A percentile compares a stretch with the other conserved stretches of the same genome.
phyloP scores from a whole-genome alignment of 2,113 vertebrate genomes.

The Meleagris gallopavo region DNA sequence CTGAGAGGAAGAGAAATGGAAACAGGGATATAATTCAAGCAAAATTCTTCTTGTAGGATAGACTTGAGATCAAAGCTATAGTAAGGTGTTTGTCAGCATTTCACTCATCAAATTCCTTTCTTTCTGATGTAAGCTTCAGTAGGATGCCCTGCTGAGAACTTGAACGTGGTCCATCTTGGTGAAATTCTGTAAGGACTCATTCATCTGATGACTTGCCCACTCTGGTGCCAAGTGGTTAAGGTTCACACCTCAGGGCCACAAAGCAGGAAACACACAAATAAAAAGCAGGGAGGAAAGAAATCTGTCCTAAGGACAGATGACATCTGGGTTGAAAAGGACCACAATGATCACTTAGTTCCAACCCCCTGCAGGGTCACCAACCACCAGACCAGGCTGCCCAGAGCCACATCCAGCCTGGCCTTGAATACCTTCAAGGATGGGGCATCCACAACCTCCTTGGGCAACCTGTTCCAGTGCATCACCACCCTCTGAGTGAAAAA shows the following conservation, averaged over 20 bases:
- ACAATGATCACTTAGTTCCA: too few species aligned
- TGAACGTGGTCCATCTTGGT: neutral
- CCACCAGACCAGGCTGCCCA: too few species aligned
- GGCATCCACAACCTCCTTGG: too few species aligned
- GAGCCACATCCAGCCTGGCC: too few species aligned
- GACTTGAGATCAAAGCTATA: neutral
- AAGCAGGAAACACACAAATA: neutral
- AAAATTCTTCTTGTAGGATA: neutral
- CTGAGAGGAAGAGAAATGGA: neutral
- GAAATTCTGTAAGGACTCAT: neutral
- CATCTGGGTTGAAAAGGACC: too few species aligned
- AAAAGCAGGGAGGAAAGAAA: neutral
- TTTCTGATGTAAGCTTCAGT: neutral
- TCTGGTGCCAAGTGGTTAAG: neutral
- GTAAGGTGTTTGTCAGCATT: neutral
- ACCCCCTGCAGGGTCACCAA: too few species aligned
- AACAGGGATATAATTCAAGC: neutral
- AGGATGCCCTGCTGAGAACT: neutral
- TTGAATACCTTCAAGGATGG: too few species aligned
- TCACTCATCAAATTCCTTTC: neutral
- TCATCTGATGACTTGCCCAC: neutral
- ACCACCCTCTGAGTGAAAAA: too few species aligned
- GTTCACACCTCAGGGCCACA: neutral
- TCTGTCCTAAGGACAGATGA: neutral
- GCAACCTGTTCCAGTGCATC: too few species aligned